Base-by-base conservation (phyloP, 2,113 vertebrate genomes). In the Chamaetylas fuelleborni region DNA sequence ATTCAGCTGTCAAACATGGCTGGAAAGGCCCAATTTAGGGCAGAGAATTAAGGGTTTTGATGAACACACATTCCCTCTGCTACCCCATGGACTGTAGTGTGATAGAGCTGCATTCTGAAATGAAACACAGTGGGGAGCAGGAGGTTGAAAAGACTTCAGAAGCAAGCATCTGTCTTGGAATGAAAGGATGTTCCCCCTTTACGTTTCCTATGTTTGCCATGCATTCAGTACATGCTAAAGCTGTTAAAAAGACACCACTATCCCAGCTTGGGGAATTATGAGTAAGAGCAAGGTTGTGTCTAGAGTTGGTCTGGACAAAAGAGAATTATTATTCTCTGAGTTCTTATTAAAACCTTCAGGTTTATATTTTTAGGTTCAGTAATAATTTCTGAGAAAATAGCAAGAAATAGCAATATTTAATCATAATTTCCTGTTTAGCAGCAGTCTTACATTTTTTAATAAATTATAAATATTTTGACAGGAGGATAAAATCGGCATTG, bases 111-210 rank as follows among this genome's bases (percentile, higher is more conserved):
- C 47, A 62, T 88, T 88, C 58, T 94, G 78, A 82, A 92, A 85
- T 31, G 62, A 62, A 77, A 34, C 84, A 47, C 71, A 53, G 81
- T 80, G 65, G 73, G 87, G 16, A 95, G 74, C 84, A 93, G 64
- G 50, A 82, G 64, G 70, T 8, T 94, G 81, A 93, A 93, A 80
- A 88, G 91, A 33, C 42, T 88, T 91, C 58, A 93, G 61, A 91
- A 93, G 42, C 4, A 6, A 29, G 62, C 31, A 54, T 69, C 66
- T 76, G 47, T 34, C 70, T 90, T 5, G 3, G 78, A 95, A 58
- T 1, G 1, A 57, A 79, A 90, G 50, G 42, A 38, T 51, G 78
- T 67, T 28, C 14, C 33, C 57, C 18, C 45, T 86, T 70, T 11
- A 51, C 28, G 48, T 65, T 91, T 58, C 66, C 42, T 62, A 0